phyloP scores from a whole-genome alignment of 2,888 invertebrate species.

The Branchipolynoe longqiensis region DNA sequence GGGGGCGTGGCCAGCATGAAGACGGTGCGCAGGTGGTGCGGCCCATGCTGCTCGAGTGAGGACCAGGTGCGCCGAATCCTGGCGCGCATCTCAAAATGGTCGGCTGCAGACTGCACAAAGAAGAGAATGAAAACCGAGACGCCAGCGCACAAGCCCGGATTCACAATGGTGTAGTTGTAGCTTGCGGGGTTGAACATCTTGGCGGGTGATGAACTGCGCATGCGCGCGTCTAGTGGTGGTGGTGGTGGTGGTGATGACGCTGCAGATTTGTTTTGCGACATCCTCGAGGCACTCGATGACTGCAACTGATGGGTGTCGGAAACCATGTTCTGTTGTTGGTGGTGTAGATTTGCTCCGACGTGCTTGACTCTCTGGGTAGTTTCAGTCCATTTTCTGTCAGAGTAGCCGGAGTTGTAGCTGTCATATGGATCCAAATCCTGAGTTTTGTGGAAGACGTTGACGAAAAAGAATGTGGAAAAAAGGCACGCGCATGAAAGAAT shows the following conservation, averaged over 20 bases:
- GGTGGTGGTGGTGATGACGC: no score
- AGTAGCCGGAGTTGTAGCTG: no score
- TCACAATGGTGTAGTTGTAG: constrained; percentile 15
- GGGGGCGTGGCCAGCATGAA: constrained; percentile 65
- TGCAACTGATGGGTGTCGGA: no score
- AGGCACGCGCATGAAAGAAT: background rate
- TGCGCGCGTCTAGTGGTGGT: no score
- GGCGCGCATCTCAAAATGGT: constrained; percentile 64
- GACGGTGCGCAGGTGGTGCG: constrained; percentile 31
- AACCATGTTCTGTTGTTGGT: no score
- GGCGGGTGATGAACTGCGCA: background rate
- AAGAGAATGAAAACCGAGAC: constrained; percentile 51
- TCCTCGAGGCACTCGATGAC: no score
- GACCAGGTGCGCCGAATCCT: constrained; percentile 71
- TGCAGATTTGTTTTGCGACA: no score
- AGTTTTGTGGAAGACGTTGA: background rate
- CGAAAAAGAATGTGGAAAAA: background rate
- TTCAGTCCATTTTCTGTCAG: no score
- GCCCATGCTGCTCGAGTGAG: constrained; percentile 57
- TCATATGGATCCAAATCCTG: background rate
- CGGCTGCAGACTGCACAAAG: constrained; percentile 69
- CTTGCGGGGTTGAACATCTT: background rate
- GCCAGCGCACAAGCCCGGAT: background rate
- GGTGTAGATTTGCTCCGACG: no score
- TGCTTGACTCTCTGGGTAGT: no score